phyloP scores from a whole-genome alignment of 2,797 vertebrate species.

The Brachyalestes nurse region DNA sequence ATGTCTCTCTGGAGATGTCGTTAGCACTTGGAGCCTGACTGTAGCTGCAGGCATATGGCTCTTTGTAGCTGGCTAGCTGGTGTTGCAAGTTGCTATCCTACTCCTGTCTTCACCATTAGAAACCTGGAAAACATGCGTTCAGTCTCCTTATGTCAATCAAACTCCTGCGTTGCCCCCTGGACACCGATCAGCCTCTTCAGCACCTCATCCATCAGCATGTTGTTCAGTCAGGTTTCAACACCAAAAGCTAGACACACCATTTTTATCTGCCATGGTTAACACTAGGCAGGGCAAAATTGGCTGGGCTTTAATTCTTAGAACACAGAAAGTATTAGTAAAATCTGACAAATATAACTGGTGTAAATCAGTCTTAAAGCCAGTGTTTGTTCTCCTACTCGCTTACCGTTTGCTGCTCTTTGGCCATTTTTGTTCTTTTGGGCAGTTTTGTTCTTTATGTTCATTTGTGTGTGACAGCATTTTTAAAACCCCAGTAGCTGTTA shows the following conservation, averaged over 20 bases:
- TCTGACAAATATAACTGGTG: no score
- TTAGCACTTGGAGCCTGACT: conserved; percentile 63
- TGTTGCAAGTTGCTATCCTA: conserved; percentile 61
- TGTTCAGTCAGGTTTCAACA: conserved; percentile 49
- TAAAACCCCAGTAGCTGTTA: no score
- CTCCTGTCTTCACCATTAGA: conserved; percentile 64
- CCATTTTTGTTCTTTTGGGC: no score
- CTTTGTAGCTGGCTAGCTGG: conserved; percentile 53
- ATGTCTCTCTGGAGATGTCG: conserved; percentile 68
- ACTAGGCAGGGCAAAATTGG: neutral
- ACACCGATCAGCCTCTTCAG: conserved; percentile 50
- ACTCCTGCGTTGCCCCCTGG: conserved; percentile 57
- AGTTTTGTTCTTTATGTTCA: no score
- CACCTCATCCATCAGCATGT: conserved; percentile 56
- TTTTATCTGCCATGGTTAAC: neutral
- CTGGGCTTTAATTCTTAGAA: neutral
- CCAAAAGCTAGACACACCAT: conserved; percentile 2
- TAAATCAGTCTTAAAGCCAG: no score
- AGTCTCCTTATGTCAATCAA: conserved; percentile 69
- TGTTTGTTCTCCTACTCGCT: no score
- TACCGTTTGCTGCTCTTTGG: no score
- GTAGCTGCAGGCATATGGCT: conserved; percentile 48
- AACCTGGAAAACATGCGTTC: conserved; percentile 55
- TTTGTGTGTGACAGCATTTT: no score
- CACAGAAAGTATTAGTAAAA: no score